Base-by-base conservation (phyloP, 2,113 vertebrate genomes). In the Callorhinus ursinus region DNA sequence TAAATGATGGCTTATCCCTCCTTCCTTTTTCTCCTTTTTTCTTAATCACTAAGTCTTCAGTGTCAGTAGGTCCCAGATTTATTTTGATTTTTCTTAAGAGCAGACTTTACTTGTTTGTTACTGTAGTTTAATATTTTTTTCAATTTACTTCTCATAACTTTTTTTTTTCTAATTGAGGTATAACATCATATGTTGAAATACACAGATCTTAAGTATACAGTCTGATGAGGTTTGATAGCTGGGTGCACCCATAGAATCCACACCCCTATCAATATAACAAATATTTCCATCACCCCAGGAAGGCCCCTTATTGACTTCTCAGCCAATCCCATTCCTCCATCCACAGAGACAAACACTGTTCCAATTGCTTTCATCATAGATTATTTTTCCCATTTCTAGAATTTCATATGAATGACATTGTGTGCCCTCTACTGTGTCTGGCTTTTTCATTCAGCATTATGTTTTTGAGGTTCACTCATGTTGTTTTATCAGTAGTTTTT, bases 131-230 rank as follows among this genome's bases (percentile, higher is more conserved):
- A 51, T 76, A 42, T 28, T 16, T 85, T 81, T 96, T 92, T 36
- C 55, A 74, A 46, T 81, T 59, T 85, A 94, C 22, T 89, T 53
- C 69, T 92, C 24, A 92, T 84, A 94, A 88, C 19, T 51, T n/a
- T 21, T 39, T 39, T 81, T 85, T 84, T 88, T 79, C 14, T 79
- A 77, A 79, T 42, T 88, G 55, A 88, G 55, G 49, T 59, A 51
- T 65, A 72, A 46, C 1, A 69, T 76, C 69, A 57, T 33, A 31
- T 42, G 91, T 39, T 65, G 4, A 89, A 89, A 92, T 74, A 49
- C 28, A 59, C 12, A 46, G 33, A 46, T 67, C 55, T 74, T 55
- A 39, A 79, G 5, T 88, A 22, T 18, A 26, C 12, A 86, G 33
- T 74, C 7, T 0, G 4, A 14, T 53, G 49, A 93, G 22, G 28